Evolutionary conservation across 2,113 vertebrate genomes (phyloP), one percentile per base, ranked within the genome.

Genomic region (Fregata magnificens): DNA sequence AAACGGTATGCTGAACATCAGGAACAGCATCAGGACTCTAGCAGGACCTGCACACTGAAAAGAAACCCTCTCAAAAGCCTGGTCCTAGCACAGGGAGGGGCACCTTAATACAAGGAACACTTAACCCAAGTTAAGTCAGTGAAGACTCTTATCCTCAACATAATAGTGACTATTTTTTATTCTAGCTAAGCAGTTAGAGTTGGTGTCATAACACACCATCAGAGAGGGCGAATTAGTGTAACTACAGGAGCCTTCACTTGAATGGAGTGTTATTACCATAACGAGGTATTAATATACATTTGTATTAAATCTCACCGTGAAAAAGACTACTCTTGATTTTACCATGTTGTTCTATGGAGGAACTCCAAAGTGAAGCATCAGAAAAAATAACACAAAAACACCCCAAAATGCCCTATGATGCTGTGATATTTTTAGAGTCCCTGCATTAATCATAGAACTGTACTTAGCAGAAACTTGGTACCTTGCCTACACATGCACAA

Each of bases 141-240:
- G 62, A 93, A 95, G 88, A 61, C 73, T 59, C 32, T 49, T 77
- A 47, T 66, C 50, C 52, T 93, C 44, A 65, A 56, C 15, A 7
- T 40, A 70, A 71, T 11, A 53, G 36, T 69, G 63, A 88, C 79
- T 70, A 22, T 29, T 70, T 63, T 65, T 86, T 25, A 49, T 66
- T 76, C 56, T 55, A 76, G 81, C 45, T 92, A 65, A 84, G 88
- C 81, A 91, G 69, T 56, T 70, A 66, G 63, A 92, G 73, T 52
- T 86, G 77, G 72, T 92, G 86, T 71, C 63, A 13, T 52, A 86
- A 70, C 55, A 92, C 96, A 96, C 69, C 93, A 77, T 71, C 73
- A 93, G 56, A 93, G 82, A 89, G 95, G 65, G 65, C 93, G 92
- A 73, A 77, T 91, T 91, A 98, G 94, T 93, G 95, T 93, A 93